Percentiles rank a stretch among this genome's conserved stretches.
These are phyloP conservation scores for Chaenocephalus aceratus DNA, from an alignment of 2,113 vertebrate genomes.

Conservation along the genomic window DNA sequence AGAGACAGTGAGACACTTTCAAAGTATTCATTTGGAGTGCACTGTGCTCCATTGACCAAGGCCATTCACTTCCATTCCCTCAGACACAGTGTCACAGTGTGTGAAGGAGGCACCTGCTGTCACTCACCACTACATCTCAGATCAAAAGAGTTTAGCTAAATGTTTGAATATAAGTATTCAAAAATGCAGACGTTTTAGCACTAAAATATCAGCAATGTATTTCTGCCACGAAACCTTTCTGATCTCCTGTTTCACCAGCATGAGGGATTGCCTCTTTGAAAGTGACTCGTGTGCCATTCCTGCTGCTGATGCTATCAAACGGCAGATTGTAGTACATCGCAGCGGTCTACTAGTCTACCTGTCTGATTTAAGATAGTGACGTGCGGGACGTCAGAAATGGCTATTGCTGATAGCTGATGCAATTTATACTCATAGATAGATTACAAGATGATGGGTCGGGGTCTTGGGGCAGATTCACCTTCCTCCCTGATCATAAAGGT, in stretches of 20 bases:
- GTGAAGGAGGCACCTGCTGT: conserved; percentile 14
- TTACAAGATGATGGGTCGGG: conserved; percentile 32
- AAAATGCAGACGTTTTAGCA: conserved; percentile 15
- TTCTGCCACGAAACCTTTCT: conserved; percentile 24
- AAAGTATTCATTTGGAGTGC: conserved; percentile 27
- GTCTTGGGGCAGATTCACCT: not conserved
- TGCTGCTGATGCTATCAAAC: conserved; percentile 49
- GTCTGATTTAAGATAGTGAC: conserved; percentile 40
- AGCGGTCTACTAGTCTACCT: conserved; percentile 5
- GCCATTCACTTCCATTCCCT: not conserved
- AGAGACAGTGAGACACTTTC: not conserved
- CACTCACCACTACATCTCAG: not conserved
- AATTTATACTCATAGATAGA: conserved; percentile 26
- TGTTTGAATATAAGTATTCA: not conserved
- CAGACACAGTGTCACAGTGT: conserved; percentile 7
- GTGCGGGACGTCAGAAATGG: conserved; percentile 7
- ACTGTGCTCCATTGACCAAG: conserved; percentile 23
- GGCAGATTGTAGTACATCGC: conserved; percentile 36
- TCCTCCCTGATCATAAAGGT: not conserved
- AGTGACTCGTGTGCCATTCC: conserved; percentile 39
- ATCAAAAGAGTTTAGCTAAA: not conserved
- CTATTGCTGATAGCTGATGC: conserved; percentile 31
- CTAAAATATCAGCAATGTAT: not conserved
- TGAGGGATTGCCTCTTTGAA: conserved; percentile 48
- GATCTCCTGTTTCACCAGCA: conserved; percentile 32